Evolutionary conservation across 1,140 invertebrate species (phyloP).

Genomic region (Bombus sylvicola): DNA sequence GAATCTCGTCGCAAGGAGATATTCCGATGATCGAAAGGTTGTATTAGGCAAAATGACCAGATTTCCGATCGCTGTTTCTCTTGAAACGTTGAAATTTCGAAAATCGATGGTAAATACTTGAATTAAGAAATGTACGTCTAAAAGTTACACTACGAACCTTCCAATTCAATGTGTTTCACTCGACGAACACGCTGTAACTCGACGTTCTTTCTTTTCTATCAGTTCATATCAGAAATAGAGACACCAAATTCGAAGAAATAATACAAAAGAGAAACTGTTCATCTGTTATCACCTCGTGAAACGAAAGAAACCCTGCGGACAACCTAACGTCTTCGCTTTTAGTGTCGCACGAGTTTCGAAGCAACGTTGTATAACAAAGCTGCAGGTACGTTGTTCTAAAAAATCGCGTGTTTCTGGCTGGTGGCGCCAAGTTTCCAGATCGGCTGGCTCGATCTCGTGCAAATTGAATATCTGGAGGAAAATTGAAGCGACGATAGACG

Average conservation of each 20-base stretch:
- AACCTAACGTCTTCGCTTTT: background rate
- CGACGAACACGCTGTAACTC: too few species aligned
- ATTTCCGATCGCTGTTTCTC: too few species aligned
- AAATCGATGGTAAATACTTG: too few species aligned
- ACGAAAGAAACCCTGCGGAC: fast-evolving
- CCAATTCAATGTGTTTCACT: too few species aligned
- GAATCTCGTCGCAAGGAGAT: too few species aligned
- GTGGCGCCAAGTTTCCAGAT: background rate
- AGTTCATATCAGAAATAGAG: too few species aligned
- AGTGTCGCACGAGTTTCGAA: background rate
- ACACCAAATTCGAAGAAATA: fast-evolving
- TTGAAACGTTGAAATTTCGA: too few species aligned
- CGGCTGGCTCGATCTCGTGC: slow-evolving; percentile 1
- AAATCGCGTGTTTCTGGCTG: background rate
- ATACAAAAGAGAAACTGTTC: too few species aligned
- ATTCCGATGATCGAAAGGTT: fast-evolving
- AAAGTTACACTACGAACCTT: too few species aligned
- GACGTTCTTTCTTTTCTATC: fast-evolving
- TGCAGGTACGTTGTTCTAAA: fast-evolving
- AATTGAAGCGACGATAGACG: slow-evolving; percentile 40
- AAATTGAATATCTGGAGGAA: slow-evolving; percentile 42
- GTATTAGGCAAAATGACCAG: too few species aligned
- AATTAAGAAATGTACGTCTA: too few species aligned
- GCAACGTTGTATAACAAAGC: too few species aligned
- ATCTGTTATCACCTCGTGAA: fast-evolving